Conservation (phyloP, 2,888 invertebrate genomes). For the Hofmannophila pseudospretella region DNA sequence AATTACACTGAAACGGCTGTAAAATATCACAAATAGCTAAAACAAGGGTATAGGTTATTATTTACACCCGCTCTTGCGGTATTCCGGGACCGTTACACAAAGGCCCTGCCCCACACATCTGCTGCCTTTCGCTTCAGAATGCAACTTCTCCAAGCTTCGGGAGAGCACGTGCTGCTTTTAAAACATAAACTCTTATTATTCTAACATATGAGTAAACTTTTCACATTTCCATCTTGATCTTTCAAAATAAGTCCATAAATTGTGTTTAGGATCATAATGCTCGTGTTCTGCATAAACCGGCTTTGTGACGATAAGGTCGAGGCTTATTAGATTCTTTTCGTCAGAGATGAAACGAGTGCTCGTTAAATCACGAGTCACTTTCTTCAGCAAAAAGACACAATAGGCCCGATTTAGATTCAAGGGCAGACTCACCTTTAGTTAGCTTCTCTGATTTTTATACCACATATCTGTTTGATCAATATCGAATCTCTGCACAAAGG, state of each 20-base stretch:
- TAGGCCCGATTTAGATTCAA: conserved; percentile 19
- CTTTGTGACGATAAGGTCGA: conserved; percentile 3
- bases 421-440: conserved; percentile 2
- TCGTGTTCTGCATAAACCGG: not conserved
- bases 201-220: conserved; percentile 12
- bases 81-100: conserved; percentile 35
- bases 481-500: no score
- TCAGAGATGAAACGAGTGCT: conserved; percentile 9
- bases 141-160: conserved; percentile 16
- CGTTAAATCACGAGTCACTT: conserved; percentile 14
- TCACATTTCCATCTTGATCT: conserved; percentile 11
- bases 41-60: conserved; percentile 17
- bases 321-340: conserved; percentile 24
- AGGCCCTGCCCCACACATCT: conserved; percentile 33
- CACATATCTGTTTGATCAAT: no score
- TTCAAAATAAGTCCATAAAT: not conserved
- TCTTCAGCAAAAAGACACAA: conserved; percentile 15
- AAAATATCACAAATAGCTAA: conserved; percentile 5
- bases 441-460: no score
- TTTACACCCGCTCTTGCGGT: conserved; percentile 29
- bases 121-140: conserved; percentile 30
- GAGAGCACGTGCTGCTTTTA: conserved; percentile 33
- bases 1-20: no score
- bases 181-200: conserved; percentile 19
- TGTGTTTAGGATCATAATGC: conserved; percentile 5